Evolutionary conservation across 2,113 vertebrate species (phyloP).

Genomic region (Heliornis fulica): DNA sequence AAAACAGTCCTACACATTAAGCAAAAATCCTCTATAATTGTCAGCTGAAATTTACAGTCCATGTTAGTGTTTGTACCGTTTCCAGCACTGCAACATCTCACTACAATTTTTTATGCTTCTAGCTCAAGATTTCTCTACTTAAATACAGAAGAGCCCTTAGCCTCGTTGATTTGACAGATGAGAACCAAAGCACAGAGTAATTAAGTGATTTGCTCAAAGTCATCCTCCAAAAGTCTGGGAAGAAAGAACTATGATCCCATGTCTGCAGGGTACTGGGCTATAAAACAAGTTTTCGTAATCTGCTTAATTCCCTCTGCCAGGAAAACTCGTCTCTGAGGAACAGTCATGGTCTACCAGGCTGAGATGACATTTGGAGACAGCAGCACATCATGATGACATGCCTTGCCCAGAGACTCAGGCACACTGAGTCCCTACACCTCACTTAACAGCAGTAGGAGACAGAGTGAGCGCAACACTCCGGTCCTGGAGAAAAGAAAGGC

Average conservation of each 20-base stretch:
- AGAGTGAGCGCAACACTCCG: background rate
- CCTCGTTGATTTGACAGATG: background rate
- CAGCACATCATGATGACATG: rapidly evolving
- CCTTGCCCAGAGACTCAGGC: background rate
- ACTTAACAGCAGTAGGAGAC: background rate
- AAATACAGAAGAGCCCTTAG: background rate
- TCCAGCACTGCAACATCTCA: background rate
- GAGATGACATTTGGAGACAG: rapidly evolving
- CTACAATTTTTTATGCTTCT: background rate
- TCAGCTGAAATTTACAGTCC: background rate
- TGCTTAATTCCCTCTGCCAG: background rate
- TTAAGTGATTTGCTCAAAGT: background rate
- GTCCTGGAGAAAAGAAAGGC: background rate
- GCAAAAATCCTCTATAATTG: background rate
- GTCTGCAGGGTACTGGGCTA: background rate
- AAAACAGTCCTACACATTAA: background rate
- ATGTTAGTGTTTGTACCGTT: background rate
- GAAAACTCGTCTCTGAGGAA: background rate
- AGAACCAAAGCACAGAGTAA: background rate
- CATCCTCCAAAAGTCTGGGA: background rate
- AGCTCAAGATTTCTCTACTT: background rate
- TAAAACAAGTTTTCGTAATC: background rate
- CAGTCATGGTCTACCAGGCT: background rate
- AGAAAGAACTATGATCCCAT: background rate
- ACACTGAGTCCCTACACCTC: background rate